These are phyloP conservation scores for Drosophila baimaii DNA, from an alignment of 1,140 invertebrate species.

Conservation along the genomic window DNA sequence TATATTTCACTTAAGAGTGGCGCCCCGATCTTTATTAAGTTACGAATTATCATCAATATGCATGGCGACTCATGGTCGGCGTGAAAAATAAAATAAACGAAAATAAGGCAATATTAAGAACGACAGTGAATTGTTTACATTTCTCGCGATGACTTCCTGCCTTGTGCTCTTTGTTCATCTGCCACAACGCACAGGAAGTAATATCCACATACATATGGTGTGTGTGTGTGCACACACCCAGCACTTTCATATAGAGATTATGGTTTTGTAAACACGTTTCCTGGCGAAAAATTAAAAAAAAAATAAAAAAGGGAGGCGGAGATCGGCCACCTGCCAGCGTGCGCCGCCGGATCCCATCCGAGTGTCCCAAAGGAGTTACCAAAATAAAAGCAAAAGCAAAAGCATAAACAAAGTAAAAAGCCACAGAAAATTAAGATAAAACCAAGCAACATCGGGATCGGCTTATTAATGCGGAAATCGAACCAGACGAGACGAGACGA, in stretches of 20 bases:
- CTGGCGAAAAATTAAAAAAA: not conserved
- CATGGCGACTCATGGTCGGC: constrained; percentile 13
- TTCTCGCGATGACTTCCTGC: constrained; percentile 6
- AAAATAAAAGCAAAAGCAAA: constrained; percentile 2
- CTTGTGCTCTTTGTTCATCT: constrained; percentile 21
- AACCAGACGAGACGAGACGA: not conserved
- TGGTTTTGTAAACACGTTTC: constrained; percentile 11
- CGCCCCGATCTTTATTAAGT: constrained; percentile 1
- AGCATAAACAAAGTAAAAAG: not conserved
- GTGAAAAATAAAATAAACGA: constrained; percentile 2
- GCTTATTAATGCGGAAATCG: constrained; percentile 43
- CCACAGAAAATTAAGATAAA: constrained; percentile 5
- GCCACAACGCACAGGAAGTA: constrained; percentile 16
- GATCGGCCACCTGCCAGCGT: constrained; percentile 3
- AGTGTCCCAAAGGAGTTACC: constrained; percentile 10
- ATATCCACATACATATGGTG: constrained; percentile 1
- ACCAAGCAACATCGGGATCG: constrained; percentile 14
- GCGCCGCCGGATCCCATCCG: too few species aligned
- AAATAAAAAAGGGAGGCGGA: constrained; percentile 7
- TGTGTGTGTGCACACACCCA: not conserved
- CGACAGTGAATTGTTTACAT: constrained; percentile 17
- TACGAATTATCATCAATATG: constrained; percentile 15
- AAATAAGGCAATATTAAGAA: constrained; percentile 8
- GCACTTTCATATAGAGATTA: constrained; percentile 6
- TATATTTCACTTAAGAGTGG: not conserved